Conservation (phyloP, 2,797 vertebrate species). For the Sphenodon punctatus region DNA sequence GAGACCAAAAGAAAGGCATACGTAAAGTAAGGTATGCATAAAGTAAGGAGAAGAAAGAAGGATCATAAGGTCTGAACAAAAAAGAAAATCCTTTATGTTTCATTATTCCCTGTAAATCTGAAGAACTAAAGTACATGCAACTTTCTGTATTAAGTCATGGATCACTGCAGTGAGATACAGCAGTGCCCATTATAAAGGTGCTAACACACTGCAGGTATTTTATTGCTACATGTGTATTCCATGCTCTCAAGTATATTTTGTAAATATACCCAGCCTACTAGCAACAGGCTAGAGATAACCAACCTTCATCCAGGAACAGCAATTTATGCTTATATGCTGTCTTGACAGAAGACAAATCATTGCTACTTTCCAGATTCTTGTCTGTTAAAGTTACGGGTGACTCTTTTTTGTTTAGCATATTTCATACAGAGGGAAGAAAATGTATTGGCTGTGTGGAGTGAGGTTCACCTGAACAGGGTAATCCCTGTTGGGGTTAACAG, state of each 20-base stretch:
- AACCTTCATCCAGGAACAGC: not conserved
- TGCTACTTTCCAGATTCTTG: not conserved
- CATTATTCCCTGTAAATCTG: not conserved
- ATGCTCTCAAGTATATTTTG: not conserved
- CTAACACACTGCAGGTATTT: not conserved
- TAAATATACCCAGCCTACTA: conserved; percentile 1
- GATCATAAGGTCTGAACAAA: not conserved
- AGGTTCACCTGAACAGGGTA: not conserved
- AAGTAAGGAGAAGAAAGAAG: not conserved
- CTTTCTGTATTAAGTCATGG: not conserved
- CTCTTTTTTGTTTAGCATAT: not conserved
- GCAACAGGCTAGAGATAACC: not conserved
- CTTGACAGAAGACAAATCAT: not conserved
- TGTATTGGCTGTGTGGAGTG: not conserved
- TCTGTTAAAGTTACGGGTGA: too few relatives aligned
- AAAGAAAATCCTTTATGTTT: not conserved
- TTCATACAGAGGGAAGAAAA: not conserved
- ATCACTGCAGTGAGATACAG: not conserved
- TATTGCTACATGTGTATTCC: conserved; percentile 18
- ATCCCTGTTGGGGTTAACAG: not conserved
- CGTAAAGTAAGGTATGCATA: too few relatives aligned
- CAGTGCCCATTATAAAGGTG: not conserved
- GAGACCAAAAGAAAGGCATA: too few relatives aligned
- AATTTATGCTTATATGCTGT: not conserved
- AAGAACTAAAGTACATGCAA: not conserved